Evolutionary conservation across 2,888 invertebrate species (phyloP).

Genomic region (Monopis laevigella): DNA sequence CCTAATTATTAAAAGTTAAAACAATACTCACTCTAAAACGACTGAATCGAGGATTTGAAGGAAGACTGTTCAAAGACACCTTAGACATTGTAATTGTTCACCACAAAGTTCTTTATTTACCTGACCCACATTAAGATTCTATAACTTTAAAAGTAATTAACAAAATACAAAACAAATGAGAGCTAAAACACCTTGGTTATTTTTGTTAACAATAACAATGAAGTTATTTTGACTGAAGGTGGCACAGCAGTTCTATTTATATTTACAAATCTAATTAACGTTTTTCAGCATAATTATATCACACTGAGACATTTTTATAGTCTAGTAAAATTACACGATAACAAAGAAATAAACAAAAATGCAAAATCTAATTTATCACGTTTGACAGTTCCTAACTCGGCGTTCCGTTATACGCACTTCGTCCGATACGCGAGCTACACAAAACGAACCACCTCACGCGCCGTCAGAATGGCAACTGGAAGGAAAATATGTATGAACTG

Average conservation of each 20-base stretch:
- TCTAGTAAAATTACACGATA: too few species aligned
- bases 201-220: conserved; percentile 29
- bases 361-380: too few species aligned
- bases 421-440: conserved; percentile 22
- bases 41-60: conserved; percentile 56
- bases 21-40: conserved; percentile 54
- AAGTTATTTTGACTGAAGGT: conserved; percentile 34
- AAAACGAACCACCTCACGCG: conserved; percentile 28
- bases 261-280: not conserved
- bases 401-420: conserved; percentile 40
- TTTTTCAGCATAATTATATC: conserved; percentile 1
- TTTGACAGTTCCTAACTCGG: conserved; percentile 7
- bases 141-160: conserved; percentile 15
- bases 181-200: conserved; percentile 3
- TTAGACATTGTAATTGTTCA: conserved; percentile 46
- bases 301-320: too few species aligned
- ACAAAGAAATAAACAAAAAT: conserved; percentile 3
- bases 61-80: conserved; percentile 56
- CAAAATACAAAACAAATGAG: not conserved
- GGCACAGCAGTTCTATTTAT: not conserved
- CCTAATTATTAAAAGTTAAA: too few species aligned
- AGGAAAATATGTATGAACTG: too few species aligned
- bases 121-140: not conserved
- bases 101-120: conserved; percentile 16
- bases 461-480: conserved; percentile 50